Evolutionary conservation across 2,797 vertebrate species (phyloP), one percentile per base, ranked within the genome.

Genomic region (Limnodromus scolopaceus): DNA sequence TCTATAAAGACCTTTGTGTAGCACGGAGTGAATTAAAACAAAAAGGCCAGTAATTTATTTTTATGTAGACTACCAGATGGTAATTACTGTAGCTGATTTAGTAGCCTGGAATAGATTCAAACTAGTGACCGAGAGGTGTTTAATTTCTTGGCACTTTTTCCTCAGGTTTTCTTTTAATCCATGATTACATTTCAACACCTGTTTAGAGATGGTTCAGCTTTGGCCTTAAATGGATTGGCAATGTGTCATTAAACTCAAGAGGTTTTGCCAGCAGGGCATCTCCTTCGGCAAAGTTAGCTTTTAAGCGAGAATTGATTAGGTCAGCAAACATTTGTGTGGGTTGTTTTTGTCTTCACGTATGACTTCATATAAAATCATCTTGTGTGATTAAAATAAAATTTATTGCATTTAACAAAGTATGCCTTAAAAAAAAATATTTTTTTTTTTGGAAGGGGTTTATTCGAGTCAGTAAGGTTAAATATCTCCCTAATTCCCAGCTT

Each of bases 61-160:
- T 90, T 91, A 83, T 92, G 80, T 96, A 91, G 84, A 75, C 89
- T 86, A 93, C 75, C 94, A 96, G 92, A 94, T 92, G 88, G 84
- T 96, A 96, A 96, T 96, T 93, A 96, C 94, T 97, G 72, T 95
- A 89, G 92, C 84, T 94, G 90, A 93, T 95, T 96, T 97, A 93
- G 83, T 95, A 97, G 89, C 72, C 91, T 97, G 90, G 94, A 97
- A 87, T 72, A 76, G 68, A 93, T 96, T 97, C 95, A 96, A 97
- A 92, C 88, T 82, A 89, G 71, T 97, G 91, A 97, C 94, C 90
- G 87, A 93, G 95, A 96, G 94, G 81, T 97, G 95, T 97, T 94
- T 96, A 95, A 96, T 96, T 96, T 96, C 82, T 95, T 94, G 91
- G 91, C 88, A 83, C 65, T 91, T 97, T 96, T 95, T 94, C 89